Percentiles rank a stretch among this genome's conserved stretches.
Evolutionary conservation across 1,140 invertebrate species (phyloP).

Genomic region (Lineus longissimus): DNA sequence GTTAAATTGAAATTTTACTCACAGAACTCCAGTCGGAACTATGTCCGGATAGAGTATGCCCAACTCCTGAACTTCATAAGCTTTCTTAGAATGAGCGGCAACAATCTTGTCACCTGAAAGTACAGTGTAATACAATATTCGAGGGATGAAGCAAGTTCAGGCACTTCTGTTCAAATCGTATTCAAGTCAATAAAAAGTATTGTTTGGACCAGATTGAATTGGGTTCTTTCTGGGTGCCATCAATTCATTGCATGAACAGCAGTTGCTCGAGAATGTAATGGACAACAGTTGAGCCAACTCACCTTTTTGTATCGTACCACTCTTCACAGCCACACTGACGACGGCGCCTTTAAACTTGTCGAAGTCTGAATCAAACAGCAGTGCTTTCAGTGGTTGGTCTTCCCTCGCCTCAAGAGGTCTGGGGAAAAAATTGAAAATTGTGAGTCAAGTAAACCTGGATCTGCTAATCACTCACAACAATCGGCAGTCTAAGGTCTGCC

Average conservation of each 20-base stretch:
- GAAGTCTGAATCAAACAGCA: constrained; percentile 94
- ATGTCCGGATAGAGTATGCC: constrained; percentile 78
- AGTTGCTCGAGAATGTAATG: too few relatives aligned
- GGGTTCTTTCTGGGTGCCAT: too few relatives aligned
- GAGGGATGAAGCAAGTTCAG: too few relatives aligned
- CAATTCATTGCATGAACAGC: too few relatives aligned
- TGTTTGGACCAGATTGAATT: too few relatives aligned
- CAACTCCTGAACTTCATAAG: constrained; percentile 75
- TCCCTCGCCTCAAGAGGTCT: constrained; percentile 59
- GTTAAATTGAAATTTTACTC: too few relatives aligned
- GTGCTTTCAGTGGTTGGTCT: constrained; percentile 66
- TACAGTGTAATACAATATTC: constrained; percentile 56
- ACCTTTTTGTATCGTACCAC: constrained; percentile 51
- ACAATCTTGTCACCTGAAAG: constrained; percentile 63
- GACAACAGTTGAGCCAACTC: background rate
- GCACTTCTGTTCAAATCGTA: too few relatives aligned
- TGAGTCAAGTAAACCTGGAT: too few relatives aligned
- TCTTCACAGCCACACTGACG: constrained; percentile 62
- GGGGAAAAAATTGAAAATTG: constrained; percentile 21
- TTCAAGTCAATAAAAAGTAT: too few relatives aligned
- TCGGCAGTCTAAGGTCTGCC: too few relatives aligned
- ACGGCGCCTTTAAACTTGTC: constrained; percentile 83
- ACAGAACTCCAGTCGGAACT: constrained; percentile 65
- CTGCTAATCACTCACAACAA: too few relatives aligned
- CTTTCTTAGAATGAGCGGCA: constrained; percentile 65